phyloP scores from a whole-genome alignment of 1,140 invertebrate genomes.

The Reticulitermes speratus region DNA sequence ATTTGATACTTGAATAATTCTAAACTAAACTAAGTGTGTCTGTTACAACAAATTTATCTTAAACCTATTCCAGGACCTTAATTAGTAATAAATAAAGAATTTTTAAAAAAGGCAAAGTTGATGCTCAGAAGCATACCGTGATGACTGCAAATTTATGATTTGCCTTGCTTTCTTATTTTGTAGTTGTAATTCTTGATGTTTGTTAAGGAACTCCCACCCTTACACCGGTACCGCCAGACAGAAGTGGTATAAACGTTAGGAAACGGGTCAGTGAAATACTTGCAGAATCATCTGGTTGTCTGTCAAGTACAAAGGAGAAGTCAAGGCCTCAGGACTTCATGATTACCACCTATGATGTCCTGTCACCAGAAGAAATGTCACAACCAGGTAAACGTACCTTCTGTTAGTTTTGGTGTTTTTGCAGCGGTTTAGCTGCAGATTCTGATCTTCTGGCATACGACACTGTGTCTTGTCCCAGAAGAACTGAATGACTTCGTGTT shows the following conservation, averaged over 20 bases:
- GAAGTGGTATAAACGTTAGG: neutral
- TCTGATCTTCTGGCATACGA: no score
- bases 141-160: no score
- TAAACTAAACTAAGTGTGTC: no score
- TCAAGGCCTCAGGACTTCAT: conserved; percentile 24
- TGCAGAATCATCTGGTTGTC: neutral
- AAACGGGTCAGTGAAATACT: conserved; percentile 27
- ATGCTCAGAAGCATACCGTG: no score
- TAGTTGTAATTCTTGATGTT: neutral
- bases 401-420: neutral
- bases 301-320: neutral
- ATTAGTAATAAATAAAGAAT: no score
- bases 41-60: no score
- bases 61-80: no score
- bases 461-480: no score
- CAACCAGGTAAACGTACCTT: neutral
- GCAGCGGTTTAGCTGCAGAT: neutral
- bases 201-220: neutral
- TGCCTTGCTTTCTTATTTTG: neutral
- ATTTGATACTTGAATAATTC: no score
- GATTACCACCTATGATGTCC: conserved; percentile 29
- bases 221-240: neutral
- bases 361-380: conserved; percentile 20
- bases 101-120: no score
- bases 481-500: no score